Percentiles rank a stretch among this genome's conserved stretches.
Conservation (phyloP, 2,888 invertebrate genomes). For the Brassicogethes aeneus region DNA sequence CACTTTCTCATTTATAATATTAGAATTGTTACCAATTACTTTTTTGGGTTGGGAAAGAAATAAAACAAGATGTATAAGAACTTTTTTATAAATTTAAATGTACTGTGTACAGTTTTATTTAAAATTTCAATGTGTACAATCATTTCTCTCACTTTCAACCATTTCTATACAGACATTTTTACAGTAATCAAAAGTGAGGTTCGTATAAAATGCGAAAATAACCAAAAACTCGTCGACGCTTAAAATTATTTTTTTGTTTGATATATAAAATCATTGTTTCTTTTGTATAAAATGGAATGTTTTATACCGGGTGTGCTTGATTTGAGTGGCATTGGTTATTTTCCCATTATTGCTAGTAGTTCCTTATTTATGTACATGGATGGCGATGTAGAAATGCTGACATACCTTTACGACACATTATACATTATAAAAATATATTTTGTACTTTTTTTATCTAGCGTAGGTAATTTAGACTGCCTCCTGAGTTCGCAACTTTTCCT, state of each 20-base stretch:
- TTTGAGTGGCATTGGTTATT: slow-evolving; percentile 29
- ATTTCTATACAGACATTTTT: slow-evolving; percentile 26
- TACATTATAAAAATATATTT: slow-evolving; percentile 18
- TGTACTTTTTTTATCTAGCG: slow-evolving; percentile 11
- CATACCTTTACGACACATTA: slow-evolving; percentile 31
- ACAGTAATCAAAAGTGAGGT: slow-evolving; percentile 28
- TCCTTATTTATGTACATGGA: slow-evolving; percentile 31
- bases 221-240: slow-evolving; percentile 23
- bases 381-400: slow-evolving; percentile 32
- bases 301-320: slow-evolving; percentile 26
- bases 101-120: slow-evolving; percentile 30
- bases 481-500: slow-evolving; percentile 7
- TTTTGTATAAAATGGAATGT: slow-evolving; percentile 38
- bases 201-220: slow-evolving; percentile 30
- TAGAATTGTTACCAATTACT: too few relatives aligned
- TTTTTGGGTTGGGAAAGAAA: slow-evolving; percentile 5
- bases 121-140: slow-evolving; percentile 29
- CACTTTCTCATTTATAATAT: too few relatives aligned
- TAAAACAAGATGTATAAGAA: slow-evolving; percentile 13
- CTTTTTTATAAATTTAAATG: slow-evolving; percentile 24
- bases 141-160: slow-evolving; percentile 32
- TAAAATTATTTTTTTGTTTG: slow-evolving; percentile 8
- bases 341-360: slow-evolving; percentile 30
- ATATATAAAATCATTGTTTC: slow-evolving; percentile 6
- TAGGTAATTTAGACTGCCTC: slow-evolving; percentile 12